phyloP scores from a whole-genome alignment of 2,113 vertebrate genomes.

The Cyprinodon variegatus region DNA sequence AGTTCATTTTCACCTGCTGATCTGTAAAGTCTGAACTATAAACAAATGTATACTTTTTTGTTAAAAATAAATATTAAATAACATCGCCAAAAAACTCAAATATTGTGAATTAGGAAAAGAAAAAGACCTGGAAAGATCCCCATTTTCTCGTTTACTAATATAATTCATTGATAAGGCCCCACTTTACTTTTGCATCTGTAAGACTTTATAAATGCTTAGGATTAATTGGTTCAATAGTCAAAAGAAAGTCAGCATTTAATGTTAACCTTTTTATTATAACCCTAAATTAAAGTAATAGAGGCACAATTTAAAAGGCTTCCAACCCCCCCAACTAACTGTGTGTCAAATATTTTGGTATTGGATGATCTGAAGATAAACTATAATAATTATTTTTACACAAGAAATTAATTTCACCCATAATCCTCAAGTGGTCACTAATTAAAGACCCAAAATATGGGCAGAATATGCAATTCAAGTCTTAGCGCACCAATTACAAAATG shows the following conservation, averaged over 20 bases:
- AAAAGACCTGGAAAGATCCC: not conserved
- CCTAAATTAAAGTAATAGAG: rapidly evolving
- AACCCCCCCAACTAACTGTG: conserved; percentile 10
- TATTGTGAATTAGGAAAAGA: too few species aligned
- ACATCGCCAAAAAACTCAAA: too few species aligned
- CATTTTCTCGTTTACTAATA: too few species aligned
- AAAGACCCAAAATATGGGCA: conserved; percentile 46
- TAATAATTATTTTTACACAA: conserved; percentile 23
- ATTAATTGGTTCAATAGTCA: too few species aligned
- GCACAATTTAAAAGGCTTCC: conserved; percentile 5
- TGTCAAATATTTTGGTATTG: not conserved
- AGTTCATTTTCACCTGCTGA: too few species aligned
- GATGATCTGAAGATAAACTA: not conserved
- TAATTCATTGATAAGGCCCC: too few species aligned
- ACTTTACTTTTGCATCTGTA: too few species aligned
- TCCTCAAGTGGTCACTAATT: conserved; percentile 65
- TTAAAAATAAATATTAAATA: too few species aligned
- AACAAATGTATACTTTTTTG: not conserved
- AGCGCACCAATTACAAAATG: not conserved
- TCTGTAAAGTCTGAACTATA: too few species aligned
- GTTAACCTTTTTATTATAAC: too few species aligned
- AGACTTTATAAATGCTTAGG: too few species aligned
- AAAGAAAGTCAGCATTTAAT: too few species aligned
- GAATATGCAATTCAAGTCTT: not conserved
- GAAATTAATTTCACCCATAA: conserved; percentile 22